phyloP scores from a whole-genome alignment of 2,113 vertebrate genomes.

The Semnopithecus entellus region DNA sequence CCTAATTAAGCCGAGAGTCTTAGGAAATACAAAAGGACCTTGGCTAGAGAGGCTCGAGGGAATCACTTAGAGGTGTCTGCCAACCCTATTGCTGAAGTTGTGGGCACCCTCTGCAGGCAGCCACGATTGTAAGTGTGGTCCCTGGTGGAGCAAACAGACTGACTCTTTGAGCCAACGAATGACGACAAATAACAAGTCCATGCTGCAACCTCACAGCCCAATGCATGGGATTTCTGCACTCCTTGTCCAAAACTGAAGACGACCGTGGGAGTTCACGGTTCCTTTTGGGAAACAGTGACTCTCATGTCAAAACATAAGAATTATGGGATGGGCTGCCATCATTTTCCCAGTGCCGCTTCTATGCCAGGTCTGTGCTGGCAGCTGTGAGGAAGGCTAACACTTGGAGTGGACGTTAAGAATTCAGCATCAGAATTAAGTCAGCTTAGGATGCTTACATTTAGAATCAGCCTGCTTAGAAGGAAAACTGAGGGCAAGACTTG shows the following conservation, averaged over 20 bases:
- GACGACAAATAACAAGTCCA: background rate
- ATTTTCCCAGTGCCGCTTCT: background rate
- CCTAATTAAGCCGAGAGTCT: slow-evolving; percentile 7
- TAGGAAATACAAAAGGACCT: background rate
- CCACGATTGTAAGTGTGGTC: background rate
- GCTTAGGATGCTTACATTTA: background rate
- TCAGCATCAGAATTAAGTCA: background rate
- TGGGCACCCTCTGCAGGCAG: background rate
- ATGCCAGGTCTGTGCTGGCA: background rate
- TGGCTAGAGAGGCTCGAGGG: background rate
- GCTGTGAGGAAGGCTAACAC: background rate
- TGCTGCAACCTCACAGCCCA: background rate
- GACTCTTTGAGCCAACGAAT: background rate
- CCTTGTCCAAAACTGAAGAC: background rate
- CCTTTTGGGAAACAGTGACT: background rate
- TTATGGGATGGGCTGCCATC: background rate
- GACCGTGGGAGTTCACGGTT: too few relatives aligned
- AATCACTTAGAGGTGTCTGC: background rate
- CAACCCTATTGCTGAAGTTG: background rate
- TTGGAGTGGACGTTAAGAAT: background rate
- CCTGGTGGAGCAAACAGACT: background rate
- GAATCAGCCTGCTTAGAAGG: background rate
- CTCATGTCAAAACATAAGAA: background rate
- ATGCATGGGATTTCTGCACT: background rate
- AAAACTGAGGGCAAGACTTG: background rate